phyloP scores from a whole-genome alignment of 2,888 invertebrate species.

The Linyphia triangularis region DNA sequence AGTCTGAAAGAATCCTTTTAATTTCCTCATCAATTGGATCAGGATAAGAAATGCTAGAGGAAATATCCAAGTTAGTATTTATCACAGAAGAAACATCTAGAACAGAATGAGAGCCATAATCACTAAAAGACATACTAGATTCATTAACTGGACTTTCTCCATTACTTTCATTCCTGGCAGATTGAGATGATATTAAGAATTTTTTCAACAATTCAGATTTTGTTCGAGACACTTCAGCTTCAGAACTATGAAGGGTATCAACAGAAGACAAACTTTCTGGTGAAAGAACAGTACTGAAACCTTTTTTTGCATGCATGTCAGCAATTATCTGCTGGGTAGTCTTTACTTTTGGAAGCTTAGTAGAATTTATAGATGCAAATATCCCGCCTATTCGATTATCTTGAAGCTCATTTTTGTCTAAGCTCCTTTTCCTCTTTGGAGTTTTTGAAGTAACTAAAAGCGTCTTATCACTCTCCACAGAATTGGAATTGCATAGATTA shows the following conservation, averaged over 20 bases:
- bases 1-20: conserved; percentile 82
- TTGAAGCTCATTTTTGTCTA: conserved; percentile 64
- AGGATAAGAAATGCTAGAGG: conserved; percentile 62
- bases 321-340: conserved; percentile 90
- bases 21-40: conserved; percentile 82
- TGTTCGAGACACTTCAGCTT: conserved; percentile 78
- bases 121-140: conserved; percentile 63
- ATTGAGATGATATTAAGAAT: conserved; percentile 78
- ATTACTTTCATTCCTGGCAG: conserved; percentile 66
- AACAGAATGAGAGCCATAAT: conserved; percentile 67
- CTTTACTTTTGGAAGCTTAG: conserved; percentile 83
- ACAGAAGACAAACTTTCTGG: conserved; percentile 49
- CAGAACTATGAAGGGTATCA: conserved; percentile 73
- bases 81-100: conserved; percentile 74
- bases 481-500: conserved; percentile 64
- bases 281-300: conserved; percentile 62
- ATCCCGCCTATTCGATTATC: conserved; percentile 60
- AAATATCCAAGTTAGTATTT: conserved; percentile 59
- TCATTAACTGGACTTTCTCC: conserved; percentile 69
- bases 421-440: conserved; percentile 70
- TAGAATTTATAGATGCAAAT: conserved; percentile 60
- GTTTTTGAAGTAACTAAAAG: conserved; percentile 44
- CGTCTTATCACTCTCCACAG: conserved; percentile 47
- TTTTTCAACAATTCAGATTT: conserved; percentile 81
- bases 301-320: conserved; percentile 84